Evolutionary conservation across 1,140 invertebrate species (phyloP), one percentile per base, ranked within the genome.

Genomic region (Contarinia nasturtii): DNA sequence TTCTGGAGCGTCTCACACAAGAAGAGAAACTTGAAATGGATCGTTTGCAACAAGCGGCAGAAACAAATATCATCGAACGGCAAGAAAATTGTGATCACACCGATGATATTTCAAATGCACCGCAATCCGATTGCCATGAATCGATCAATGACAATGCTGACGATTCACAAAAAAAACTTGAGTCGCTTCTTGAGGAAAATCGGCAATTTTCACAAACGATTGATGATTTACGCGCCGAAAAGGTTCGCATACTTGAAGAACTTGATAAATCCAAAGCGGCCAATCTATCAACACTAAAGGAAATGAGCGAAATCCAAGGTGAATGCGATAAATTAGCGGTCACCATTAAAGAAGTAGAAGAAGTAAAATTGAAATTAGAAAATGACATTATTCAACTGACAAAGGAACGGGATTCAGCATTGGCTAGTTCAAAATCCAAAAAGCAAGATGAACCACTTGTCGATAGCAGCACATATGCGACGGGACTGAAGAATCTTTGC

Each of bases 131-230:
- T 19, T 55, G 67, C 51, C 57, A 64, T 1, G 68, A 70, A 55
- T 58, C 74, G 21, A 63, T 67, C 2, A 65, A 71, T 54, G 72
- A 77, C 58, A 71, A 67, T 50, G 62, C 62, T 4, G 10, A n/a
- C n/a, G 77, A 81, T 55, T 58, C 80, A 49, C 65, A 74, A 49
- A 70, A 73, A 48, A 80, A 75, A 60, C 74, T 82, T 43, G 76
- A 82, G 55, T 59, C 77, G 11, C 73, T 81, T 49, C 67, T 73
- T 37, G 64, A 69, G 50, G 71, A 82, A 66, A 58, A 74, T 44
- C 60, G 76, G 59, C 78, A 82, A 57, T 69, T 81, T 7, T 67
- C 80, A 55, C 76, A 75, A 48, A 79, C 78, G 57, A 71, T 82
- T 60, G 76, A 75, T 54, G 66, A 67, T 46, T 58, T 81, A 18